Percentiles rank a stretch among this genome's conserved stretches.
Conservation (phyloP, 2,113 vertebrate species). For the Phalacrocorax aristotelis region DNA sequence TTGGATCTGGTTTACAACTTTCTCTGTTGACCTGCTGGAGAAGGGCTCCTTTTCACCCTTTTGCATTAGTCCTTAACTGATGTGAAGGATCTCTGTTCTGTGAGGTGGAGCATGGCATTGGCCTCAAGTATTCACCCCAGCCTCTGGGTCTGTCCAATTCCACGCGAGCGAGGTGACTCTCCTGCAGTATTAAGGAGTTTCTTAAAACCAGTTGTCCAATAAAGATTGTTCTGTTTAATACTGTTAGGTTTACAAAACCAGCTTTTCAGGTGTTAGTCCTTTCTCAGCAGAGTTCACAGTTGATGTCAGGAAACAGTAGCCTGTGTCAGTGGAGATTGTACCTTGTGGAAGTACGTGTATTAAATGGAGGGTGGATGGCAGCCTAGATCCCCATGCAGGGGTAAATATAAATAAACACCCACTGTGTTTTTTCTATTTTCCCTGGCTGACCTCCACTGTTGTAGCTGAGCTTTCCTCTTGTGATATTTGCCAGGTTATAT, state of each 20-base stretch:
- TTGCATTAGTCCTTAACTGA: background rate
- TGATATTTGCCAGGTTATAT: constrained; percentile 69
- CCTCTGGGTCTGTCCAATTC: background rate
- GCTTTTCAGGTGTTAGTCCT: background rate
- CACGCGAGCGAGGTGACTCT: background rate
- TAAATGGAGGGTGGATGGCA: background rate
- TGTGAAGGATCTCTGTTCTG: background rate
- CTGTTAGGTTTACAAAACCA: background rate
- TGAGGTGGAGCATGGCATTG: background rate
- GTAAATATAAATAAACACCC: constrained; percentile 62
- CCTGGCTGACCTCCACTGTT: constrained; percentile 53
- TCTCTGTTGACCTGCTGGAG: background rate
- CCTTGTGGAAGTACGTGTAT: constrained; percentile 13
- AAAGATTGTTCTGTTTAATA: constrained; percentile 6
- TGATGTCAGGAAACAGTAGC: constrained; percentile 8
- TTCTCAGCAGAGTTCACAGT: background rate
- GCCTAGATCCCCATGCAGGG: constrained; percentile 19
- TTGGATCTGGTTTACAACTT: background rate
- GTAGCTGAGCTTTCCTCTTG: constrained; percentile 55
- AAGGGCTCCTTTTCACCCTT: background rate
- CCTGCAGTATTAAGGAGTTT: background rate
- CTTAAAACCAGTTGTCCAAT: background rate
- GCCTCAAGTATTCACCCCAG: background rate
- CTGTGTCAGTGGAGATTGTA: background rate
- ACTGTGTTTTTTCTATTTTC: constrained; percentile 6